Evolutionary conservation across 1,140 invertebrate species (phyloP), one percentile per base, ranked within the genome.

Genomic region (Drosophila chauvacae): DNA sequence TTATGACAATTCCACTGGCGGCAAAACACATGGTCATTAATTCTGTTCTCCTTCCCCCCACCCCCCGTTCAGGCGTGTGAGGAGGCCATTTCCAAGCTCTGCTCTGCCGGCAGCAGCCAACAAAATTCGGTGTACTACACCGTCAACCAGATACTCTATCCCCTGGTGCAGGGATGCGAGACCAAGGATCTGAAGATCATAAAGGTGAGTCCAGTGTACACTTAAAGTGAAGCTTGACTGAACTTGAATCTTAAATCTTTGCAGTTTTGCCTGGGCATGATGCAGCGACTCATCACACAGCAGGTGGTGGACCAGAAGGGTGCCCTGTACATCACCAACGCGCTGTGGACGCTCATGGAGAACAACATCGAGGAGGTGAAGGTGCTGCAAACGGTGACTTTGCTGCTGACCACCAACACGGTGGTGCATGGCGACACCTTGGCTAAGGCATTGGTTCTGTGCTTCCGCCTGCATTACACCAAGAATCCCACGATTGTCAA

Each of bases 111-210:
- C 35, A 94, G 95, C 81, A 96, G 96, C 91, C 95, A 96, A 68
- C 95, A 97, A 90, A 95, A 96, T 75, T 95, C 96, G 50, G 94
- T 98, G 56, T 96, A 96, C 93, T 97, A 97, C 93, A 95, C 97
- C 42, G 95, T 97, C n/a, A 97, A 97, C 93, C 96, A 99, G 93
- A 97, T 99, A 81, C 94, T 99, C 23, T 98, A 98, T 93, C 98
- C 98, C n/a, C 94, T 99, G 80, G 97, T 99, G 55, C 96, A 99
- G 94, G 98, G 98, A 90, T 99, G 98, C 95, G 98, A 99, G 92
- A 98, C 98, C 23, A 99, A 98, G 94, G 98, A 98, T 94, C 94
- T 97, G 26, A 99, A 99, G 95, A 96, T 99, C 79, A 97, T 99
- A 42, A 97, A 97, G 94, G 96, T 97, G 93, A 79, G 72, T 68